A percentile compares a stretch with the other conserved stretches of the same genome.
phyloP scores from a whole-genome alignment of 2,113 vertebrate genomes.

The Uropsilus gracilis region DNA sequence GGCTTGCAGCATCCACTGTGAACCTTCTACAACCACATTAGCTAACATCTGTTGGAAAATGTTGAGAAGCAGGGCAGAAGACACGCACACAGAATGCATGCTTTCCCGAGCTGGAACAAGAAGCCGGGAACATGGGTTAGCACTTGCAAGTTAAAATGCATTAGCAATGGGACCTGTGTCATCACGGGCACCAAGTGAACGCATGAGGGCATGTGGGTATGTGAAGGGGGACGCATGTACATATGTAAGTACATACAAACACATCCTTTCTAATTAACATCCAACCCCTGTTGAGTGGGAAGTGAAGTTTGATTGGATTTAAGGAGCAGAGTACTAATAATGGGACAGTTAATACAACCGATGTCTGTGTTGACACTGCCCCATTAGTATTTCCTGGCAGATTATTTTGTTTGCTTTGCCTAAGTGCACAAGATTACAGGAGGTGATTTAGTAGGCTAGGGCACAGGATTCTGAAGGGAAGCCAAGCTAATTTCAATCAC shows the following conservation, averaged over 20 bases:
- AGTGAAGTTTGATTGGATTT: constrained; percentile 74
- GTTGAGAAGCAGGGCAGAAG: constrained; percentile 75
- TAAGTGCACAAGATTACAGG: constrained; percentile 81
- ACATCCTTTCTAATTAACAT: constrained; percentile 78
- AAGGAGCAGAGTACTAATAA: constrained; percentile 80
- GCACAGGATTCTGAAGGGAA: constrained; percentile 72
- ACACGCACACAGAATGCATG: background rate
- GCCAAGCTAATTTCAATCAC: constrained; percentile 81
- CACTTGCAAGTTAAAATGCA: constrained; percentile 66
- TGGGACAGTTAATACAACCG: constrained; percentile 80
- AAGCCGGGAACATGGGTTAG: constrained; percentile 44
- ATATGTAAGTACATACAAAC: background rate
- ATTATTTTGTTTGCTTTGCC: constrained; percentile 85
- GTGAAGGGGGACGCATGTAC: background rate
- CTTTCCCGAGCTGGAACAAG: constrained; percentile 54
- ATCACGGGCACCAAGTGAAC: background rate
- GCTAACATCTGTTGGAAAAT: constrained; percentile 87
- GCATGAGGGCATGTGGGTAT: background rate
- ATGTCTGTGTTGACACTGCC: constrained; percentile 76
- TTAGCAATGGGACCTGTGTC: background rate
- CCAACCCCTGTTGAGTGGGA: constrained; percentile 74
- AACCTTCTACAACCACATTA: constrained; percentile 86
- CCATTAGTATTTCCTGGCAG: constrained; percentile 83
- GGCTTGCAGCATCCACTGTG: constrained; percentile 82
- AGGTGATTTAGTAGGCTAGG: constrained; percentile 76